Evolutionary conservation across 2,113 vertebrate species (phyloP), one percentile per base, ranked within the genome.

Genomic region (Passer montanus): DNA sequence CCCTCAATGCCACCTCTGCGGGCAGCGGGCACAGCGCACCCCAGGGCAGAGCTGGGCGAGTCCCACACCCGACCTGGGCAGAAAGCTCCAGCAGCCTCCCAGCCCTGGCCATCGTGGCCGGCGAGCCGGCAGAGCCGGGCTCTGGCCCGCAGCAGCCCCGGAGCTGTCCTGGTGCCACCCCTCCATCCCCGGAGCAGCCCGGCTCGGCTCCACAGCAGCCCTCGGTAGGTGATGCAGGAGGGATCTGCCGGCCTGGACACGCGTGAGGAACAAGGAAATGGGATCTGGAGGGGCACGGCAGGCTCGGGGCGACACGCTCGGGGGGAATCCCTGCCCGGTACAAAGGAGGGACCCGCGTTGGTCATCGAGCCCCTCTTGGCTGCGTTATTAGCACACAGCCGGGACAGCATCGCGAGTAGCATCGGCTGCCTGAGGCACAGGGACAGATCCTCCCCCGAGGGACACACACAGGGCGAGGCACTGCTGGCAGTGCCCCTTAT

Each of bases 121-220:
- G 31, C 0, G 23, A 20, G 55, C 28, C 5, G 8, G 35, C 0
- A 0, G 28, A 58, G 44, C 9, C 7, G 0, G 2, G 56, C n/a
- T 58, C 16, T 18, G 0, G 2, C n/a, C 39, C 4, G 53, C 41
- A 76, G 90, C 68, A 37, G 58, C 80, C 60, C 52, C 0, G 1
- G 52, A 26, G 39, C 46, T 88, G 91, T 83, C 89, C 96, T 16
- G 86, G 10, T 0, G 2, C 3, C 53, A 95, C 79, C 87, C 75
- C 79, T 55, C 17, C 59, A 22, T 31, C 74, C 52, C 78, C 1
- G 8, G 56, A 5, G 24, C 50, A 19, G n/a, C 74, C 37, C 3
- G 1, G 20, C 81, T n/a, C 1, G 7, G 73, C 46, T 47, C 6
- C 3, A 7, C 56, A 55, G 85, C 94, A 79, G 94, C 39, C 37